Conservation (phyloP, 2,113 vertebrate genomes). For the Equus przewalskii region DNA sequence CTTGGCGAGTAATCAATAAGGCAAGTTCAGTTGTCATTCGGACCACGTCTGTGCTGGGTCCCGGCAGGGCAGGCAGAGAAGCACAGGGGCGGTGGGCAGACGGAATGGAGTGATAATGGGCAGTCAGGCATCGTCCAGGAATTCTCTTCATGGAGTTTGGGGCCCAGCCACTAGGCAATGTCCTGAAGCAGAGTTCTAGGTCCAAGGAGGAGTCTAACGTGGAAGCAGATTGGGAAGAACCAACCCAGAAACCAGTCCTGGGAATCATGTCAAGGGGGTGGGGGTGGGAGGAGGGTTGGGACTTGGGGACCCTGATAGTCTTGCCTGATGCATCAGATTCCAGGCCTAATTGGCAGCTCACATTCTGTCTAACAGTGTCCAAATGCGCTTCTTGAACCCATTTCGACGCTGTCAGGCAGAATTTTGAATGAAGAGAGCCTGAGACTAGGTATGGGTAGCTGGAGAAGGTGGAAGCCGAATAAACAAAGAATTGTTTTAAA, state of each 20-base stretch:
- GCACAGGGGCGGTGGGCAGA: not conserved
- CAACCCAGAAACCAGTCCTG: not conserved
- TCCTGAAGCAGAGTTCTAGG: not conserved
- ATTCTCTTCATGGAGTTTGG: not conserved
- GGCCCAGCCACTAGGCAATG: not conserved
- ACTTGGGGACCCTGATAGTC: not conserved
- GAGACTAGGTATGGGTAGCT: not conserved
- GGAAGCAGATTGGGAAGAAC: not conserved
- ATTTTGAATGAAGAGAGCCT: not conserved
- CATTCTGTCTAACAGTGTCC: not conserved
- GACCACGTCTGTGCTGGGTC: conserved; percentile 22
- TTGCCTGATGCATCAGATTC: not conserved
- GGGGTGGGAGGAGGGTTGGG: not conserved
- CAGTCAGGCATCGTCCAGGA: not conserved
- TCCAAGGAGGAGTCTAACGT: not conserved
- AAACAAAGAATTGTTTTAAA: conserved; percentile 4
- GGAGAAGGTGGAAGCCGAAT: not conserved
- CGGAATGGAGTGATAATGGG: not conserved
- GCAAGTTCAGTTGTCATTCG: not conserved
- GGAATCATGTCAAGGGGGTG: not conserved
- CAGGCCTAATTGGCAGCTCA: not conserved
- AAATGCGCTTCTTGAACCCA: not conserved
- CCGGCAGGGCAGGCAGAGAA: not conserved
- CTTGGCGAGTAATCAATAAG: not conserved
- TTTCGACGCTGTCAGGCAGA: not conserved